Conservation (phyloP, 23 tunicate genomes). For the Corella eumyota region DNA sequence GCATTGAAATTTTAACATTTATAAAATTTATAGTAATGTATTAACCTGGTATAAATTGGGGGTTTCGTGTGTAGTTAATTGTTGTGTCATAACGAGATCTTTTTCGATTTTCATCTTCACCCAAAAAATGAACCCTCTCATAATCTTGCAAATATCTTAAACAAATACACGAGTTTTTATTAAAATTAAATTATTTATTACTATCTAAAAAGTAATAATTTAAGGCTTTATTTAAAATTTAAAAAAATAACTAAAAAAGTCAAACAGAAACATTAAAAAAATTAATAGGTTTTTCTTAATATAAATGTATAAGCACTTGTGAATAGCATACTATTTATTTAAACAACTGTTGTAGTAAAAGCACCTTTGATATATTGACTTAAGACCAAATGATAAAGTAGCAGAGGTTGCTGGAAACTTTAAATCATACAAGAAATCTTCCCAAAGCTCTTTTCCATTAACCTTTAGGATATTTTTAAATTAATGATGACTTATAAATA, state of each 20-base stretch:
- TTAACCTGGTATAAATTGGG: conserved; percentile 2
- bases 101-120: conserved; percentile 67
- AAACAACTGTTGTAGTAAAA: no score
- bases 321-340: no score
- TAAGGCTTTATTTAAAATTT: no score
- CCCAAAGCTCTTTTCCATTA: conserved; percentile 76
- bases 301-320: no score
- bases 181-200: no score
- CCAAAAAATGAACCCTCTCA: conserved; percentile 87
- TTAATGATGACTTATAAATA: not conserved
- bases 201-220: no score
- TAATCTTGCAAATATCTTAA: conserved; percentile 65
- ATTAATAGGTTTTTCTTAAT: no score
- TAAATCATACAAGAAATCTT: conserved; percentile 38
- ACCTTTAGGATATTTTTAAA: conserved; percentile 20
- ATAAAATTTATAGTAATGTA: no score
- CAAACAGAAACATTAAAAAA: no score
- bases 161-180: not conserved
- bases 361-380: conserved; percentile 74
- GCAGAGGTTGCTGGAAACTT: conserved; percentile 41
- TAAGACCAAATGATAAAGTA: conserved; percentile 72
- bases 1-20: no score
- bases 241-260: no score
- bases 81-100: conserved; percentile 21
- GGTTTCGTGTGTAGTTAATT: conserved; percentile 12